Conservation (phyloP, 1,140 invertebrate genomes). For the Zaprionus davidi region DNA sequence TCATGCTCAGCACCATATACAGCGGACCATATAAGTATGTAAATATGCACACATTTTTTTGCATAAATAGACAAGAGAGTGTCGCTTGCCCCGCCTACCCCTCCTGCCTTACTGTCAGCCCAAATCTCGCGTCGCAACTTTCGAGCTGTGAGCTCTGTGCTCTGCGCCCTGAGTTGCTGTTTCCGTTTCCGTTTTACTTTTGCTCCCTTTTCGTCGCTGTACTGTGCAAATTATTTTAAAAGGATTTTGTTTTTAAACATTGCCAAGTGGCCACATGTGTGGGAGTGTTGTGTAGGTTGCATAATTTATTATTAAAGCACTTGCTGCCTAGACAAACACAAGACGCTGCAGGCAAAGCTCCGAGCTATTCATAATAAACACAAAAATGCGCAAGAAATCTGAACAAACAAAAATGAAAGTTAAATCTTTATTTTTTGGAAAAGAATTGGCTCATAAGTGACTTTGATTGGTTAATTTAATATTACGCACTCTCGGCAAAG, state of each 20-base stretch:
- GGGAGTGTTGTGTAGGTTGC: slow-evolving; percentile 34
- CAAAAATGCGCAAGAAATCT: neutral
- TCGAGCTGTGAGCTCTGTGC: slow-evolving; percentile 9
- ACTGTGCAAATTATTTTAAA: slow-evolving; percentile 76
- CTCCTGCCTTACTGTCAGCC: slow-evolving; percentile 15
- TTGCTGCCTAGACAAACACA: slow-evolving; percentile 32
- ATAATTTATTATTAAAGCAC: slow-evolving; percentile 55
- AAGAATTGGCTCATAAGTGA: neutral
- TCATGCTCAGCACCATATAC: slow-evolving; percentile 4
- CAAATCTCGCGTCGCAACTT: slow-evolving; percentile 37
- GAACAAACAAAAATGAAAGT: neutral
- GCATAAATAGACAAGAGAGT: slow-evolving; percentile 75
- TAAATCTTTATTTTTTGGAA: neutral
- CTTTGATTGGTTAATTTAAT: neutral
- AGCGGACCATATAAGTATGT: slow-evolving; percentile 26
- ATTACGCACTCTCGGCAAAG: too few species aligned
- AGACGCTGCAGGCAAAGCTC: slow-evolving; percentile 10
- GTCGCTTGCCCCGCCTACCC: slow-evolving; percentile 34
- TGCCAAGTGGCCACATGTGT: slow-evolving; percentile 13
- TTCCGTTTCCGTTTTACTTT: slow-evolving; percentile 64
- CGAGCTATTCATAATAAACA: neutral
- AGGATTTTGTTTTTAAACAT: slow-evolving; percentile 68
- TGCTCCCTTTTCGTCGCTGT: slow-evolving; percentile 28
- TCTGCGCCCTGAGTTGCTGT: slow-evolving; percentile 48
- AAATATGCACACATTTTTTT: slow-evolving; percentile 52